Evolutionary conservation across 2,888 invertebrate genomes (phyloP).

Genomic region (Polia nebulosa): DNA sequence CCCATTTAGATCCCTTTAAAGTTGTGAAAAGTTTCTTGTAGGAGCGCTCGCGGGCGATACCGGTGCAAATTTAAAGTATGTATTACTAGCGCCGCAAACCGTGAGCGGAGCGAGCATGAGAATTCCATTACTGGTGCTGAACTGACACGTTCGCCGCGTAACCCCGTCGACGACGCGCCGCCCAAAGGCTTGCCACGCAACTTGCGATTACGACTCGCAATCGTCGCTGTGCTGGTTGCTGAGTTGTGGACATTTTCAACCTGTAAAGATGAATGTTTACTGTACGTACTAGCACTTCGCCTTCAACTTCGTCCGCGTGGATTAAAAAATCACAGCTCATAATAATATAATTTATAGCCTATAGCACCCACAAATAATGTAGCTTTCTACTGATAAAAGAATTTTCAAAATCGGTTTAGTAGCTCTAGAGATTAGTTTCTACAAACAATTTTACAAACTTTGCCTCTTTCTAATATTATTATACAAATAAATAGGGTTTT

Average conservation of each 20-base stretch:
- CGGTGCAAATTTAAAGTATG: slow-evolving; percentile 90
- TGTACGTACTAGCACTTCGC: too few species aligned
- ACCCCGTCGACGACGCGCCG: slow-evolving; percentile 65
- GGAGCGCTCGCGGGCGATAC: slow-evolving; percentile 83
- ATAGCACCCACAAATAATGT: too few species aligned
- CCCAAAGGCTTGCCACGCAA: slow-evolving; percentile 54
- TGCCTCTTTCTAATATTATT: too few species aligned
- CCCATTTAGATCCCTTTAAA: slow-evolving; percentile 84
- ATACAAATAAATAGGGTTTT: too few species aligned
- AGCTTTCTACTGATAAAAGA: too few species aligned
- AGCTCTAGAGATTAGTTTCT: too few species aligned
- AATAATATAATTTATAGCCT: too few species aligned
- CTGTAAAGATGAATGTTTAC: neutral
- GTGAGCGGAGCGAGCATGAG: slow-evolving; percentile 86
- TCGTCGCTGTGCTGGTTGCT: slow-evolving; percentile 10
- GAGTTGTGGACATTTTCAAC: neutral
- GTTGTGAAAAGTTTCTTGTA: slow-evolving; percentile 83
- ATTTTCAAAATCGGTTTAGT: too few species aligned
- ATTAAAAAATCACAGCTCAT: too few species aligned
- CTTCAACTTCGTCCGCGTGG: too few species aligned
- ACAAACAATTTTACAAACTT: too few species aligned
- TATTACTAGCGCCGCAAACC: slow-evolving; percentile 86
- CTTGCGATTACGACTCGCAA: slow-evolving; percentile 46
- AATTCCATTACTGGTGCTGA: slow-evolving; percentile 88
- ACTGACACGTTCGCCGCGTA: slow-evolving; percentile 80